phyloP scores from a whole-genome alignment of 92 coral and sea anemone genomes.

The Zoanthus solanderi region DNA sequence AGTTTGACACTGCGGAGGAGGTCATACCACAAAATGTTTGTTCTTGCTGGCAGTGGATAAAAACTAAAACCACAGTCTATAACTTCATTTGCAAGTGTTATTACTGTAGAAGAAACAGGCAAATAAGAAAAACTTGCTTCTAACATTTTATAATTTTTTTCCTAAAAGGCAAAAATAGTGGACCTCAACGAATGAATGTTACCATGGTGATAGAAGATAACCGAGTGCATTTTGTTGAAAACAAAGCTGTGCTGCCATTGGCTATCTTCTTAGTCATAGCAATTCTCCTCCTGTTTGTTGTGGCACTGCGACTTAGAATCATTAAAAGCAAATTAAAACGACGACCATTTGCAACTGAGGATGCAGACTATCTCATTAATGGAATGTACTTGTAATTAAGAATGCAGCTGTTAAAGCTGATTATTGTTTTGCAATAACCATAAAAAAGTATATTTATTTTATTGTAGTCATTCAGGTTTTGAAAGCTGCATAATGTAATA shows the following conservation, averaged over 20 bases:
- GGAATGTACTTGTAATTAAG: constrained; percentile 91
- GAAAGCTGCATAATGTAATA: too few species aligned
- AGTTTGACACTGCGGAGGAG: too few species aligned
- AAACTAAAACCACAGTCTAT: too few species aligned
- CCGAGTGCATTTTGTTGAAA: constrained; percentile 83
- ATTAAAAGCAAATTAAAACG: constrained; percentile 88
- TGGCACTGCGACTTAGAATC: constrained; percentile 85
- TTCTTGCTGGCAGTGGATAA: too few species aligned
- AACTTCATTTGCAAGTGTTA: too few species aligned
- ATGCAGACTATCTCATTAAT: constrained; percentile 97
- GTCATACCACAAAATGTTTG: too few species aligned
- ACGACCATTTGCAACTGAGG: constrained; percentile 97
- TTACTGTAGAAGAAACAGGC: too few species aligned
- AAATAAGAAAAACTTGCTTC: neutral
- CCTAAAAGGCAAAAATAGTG: neutral
- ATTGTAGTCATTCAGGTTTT: too few species aligned
- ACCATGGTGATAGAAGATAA: constrained; percentile 86
- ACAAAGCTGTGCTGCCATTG: constrained; percentile 96
- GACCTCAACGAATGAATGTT: constrained; percentile 62
- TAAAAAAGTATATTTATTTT: too few species aligned
- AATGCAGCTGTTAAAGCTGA: neutral
- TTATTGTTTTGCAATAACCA: too few species aligned
- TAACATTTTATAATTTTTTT: neutral
- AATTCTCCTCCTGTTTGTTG: constrained; percentile 82
- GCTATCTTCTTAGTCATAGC: constrained; percentile 94